Evolutionary conservation across 2,113 vertebrate species (phyloP), one percentile per base, ranked within the genome.

Genomic region (Scartelaos histophorus): DNA sequence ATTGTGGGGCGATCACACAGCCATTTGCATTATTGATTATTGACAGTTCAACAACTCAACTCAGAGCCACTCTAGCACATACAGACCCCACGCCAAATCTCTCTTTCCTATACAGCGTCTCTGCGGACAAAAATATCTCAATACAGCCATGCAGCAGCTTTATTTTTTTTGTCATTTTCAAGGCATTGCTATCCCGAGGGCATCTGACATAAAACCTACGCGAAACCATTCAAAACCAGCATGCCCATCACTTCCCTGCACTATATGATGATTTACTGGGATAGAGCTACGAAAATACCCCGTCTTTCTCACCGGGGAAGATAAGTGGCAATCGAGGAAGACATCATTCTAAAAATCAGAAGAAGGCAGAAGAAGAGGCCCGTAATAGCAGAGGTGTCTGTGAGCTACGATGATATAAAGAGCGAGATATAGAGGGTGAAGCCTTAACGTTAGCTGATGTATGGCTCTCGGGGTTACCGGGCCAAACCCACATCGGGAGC

Each of bases 401-500:
- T 58, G 65, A 67, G 76, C 71, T 70, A 46, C 62, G 43, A 71
- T 82, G 87, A 87, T 84, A 68, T 76, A 88, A 82, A 35, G 68
- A 66, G 34, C 45, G 70, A 19, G 65, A 70, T 83, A 68, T 76
- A 64, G 87, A 75, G 83, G 82, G 71, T 80, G 82, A 87, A 75
- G 83, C 70, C 69, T 87, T 87, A 87, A 88, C 84, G 76, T 58
- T 7, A 35, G 71, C 35, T 85, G 87, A 90, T 86, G 61, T 81
- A 88, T 46, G 76, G 57, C 7, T 53, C 46, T 16, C 3, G 46
- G 70, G 75, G 74, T 74, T 70, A 88, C 60, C 38, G 17, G 83
- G 75, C 81, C n/a, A 16, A 67, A 46, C 81, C 81, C 38, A 25
- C 66, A 69, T 22, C 29, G 22, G 22, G 25, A 47, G 70, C 21